Percentiles rank a stretch among this genome's conserved stretches.
These are phyloP conservation scores for Drosophila anceps DNA, from an alignment of 2,888 invertebrate genomes.

Conservation along the genomic window DNA sequence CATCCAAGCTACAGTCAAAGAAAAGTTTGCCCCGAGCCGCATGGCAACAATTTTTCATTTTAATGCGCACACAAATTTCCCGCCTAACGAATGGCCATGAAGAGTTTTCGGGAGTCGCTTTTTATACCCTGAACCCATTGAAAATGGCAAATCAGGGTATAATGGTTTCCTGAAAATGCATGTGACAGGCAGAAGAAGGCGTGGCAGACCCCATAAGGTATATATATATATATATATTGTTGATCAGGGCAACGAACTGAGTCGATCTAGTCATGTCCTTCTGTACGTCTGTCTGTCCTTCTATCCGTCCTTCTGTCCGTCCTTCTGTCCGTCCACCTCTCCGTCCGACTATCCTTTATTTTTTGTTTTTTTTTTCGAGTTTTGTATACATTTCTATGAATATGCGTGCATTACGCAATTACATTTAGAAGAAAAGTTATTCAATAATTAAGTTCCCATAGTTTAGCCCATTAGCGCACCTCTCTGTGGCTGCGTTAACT, in stretches of 20 bases:
- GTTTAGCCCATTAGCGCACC: not conserved
- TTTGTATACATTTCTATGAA: too few species aligned
- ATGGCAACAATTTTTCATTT: conserved; percentile 81
- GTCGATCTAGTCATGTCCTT: not conserved
- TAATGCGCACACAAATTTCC: conserved; percentile 81
- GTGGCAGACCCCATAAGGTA: not conserved
- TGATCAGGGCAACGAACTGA: not conserved
- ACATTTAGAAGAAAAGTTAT: not conserved
- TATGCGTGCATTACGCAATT: not conserved
- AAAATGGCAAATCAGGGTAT: not conserved
- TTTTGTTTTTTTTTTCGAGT: too few species aligned
- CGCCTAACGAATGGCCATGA: conserved; percentile 66
- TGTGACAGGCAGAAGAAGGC: not conserved
- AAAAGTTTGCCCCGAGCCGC: conserved; percentile 54
- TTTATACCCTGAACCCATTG: not conserved
- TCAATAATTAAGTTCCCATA: not conserved
- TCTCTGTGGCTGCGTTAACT: too few species aligned
- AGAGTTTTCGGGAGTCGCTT: conserved; percentile 21
- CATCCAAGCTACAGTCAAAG: conserved; percentile 42
- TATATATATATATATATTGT: not conserved
- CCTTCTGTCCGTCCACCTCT: too few species aligned
- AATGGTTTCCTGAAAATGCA: not conserved
- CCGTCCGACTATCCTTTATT: too few species aligned
- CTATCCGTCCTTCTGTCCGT: too few species aligned
- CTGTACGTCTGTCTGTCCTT: too few species aligned